Base-by-base conservation (phyloP, 2,888 invertebrate genomes). In the Drosophila macrospina region DNA sequence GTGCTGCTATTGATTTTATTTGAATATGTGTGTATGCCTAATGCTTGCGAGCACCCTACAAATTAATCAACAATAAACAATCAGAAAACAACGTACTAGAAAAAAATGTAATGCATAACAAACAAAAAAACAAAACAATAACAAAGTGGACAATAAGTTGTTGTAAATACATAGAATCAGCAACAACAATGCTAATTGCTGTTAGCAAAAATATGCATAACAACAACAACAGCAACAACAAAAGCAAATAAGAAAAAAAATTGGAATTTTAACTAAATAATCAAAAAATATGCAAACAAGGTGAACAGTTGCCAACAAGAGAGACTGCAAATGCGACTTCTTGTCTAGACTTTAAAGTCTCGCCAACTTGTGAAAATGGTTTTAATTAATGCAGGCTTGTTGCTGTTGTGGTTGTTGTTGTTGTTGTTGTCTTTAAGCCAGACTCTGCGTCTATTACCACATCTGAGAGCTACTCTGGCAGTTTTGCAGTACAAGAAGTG, bases 221-320 rank as follows among this genome's bases (percentile, higher is more conserved):
- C 26, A 56, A 48, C 56, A 44, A 15, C 48, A 52, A 28, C 44
- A 63, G 41, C 6, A 41, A 8, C 80, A 69, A 56, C 72, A 56
- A 44, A 13, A 52, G 42, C 28, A 60, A 47, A 65, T 61, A 80
- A 59, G 39, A 20, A 65, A 63, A 80, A 59, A 44, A 20, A 20
- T 20, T 51, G 63, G 65, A 45, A 63, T 65, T 78, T 68, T 52
- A 74, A 71, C 67, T 65, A 84, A 84, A 84, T 78, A 81, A 84
- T 80, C 75, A 74, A 64, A 67, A 75, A 57, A 78, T 81, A 81
- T 85, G 88, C 88, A 87, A 83, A 87, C 83, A 81, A 87, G 87
- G 74, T 77, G 65, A 69, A 34, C 66, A 85, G 74, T 70, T 77
- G 79, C 64, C 75, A 80, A 67, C 75, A 74, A 80, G 70, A 70